Conservation (phyloP, 1,140 invertebrate genomes). For the Zaprionus africanus region DNA sequence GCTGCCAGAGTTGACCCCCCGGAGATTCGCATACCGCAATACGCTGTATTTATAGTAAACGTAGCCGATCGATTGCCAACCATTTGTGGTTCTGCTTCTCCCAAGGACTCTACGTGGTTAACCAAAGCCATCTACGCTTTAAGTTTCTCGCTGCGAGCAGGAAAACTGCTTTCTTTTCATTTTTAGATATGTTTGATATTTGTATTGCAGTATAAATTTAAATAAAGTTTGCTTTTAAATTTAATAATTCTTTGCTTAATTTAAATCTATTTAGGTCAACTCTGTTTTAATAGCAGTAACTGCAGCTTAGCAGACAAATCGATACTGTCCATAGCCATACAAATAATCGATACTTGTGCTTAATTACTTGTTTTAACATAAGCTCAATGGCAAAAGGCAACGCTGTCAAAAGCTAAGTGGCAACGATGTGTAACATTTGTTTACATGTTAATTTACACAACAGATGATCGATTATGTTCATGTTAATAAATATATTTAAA, state of each 20-base stretch:
- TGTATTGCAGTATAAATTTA: not conserved
- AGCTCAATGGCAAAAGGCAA: not conserved
- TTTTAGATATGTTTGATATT: not conserved
- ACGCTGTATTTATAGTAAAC: conserved; percentile 76
- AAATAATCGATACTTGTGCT: not conserved
- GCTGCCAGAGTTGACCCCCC: conserved; percentile 11
- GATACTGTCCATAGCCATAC: not conserved
- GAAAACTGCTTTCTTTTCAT: not conserved
- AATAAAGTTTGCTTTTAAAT: too few relatives aligned
- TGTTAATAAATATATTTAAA: not conserved
- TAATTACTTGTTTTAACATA: not conserved
- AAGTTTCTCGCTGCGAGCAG: not conserved
- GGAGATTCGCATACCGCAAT: conserved; percentile 59
- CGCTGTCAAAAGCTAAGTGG: not conserved
- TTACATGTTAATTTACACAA: not conserved
- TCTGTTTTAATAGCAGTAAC: not conserved
- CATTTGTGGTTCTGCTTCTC: conserved; percentile 29
- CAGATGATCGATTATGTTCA: not conserved
- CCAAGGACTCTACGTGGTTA: conserved; percentile 9
- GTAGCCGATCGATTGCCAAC: conserved; percentile 66
- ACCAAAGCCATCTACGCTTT: conserved; percentile 1
- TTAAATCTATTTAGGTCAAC: not conserved
- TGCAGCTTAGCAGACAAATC: not conserved
- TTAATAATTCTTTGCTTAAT: too few relatives aligned
- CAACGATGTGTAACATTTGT: not conserved